phyloP scores from a whole-genome alignment of 2,888 invertebrate species.

The Apotomis turbidana region DNA sequence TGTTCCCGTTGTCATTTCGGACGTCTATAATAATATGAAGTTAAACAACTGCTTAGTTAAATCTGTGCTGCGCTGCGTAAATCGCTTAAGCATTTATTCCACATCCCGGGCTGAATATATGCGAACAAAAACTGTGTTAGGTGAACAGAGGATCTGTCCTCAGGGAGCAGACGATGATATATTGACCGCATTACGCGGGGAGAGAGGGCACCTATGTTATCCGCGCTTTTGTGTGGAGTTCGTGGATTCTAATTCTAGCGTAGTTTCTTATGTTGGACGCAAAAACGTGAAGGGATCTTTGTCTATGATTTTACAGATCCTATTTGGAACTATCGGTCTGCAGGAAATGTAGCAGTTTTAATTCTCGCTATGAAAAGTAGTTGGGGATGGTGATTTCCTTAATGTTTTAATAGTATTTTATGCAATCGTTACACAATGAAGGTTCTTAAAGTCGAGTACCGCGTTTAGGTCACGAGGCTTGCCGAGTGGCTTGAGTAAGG shows the following conservation, averaged over 20 bases:
- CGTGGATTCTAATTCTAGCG: slow-evolving; percentile 37
- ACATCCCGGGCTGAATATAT: slow-evolving; percentile 39
- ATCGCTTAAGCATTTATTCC: slow-evolving; percentile 38
- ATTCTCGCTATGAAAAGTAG: too few relatives aligned
- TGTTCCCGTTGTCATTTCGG: too few relatives aligned
- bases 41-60: too few relatives aligned
- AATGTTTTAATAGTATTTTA: too few relatives aligned
- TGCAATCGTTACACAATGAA: too few relatives aligned
- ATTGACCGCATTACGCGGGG: slow-evolving; percentile 42
- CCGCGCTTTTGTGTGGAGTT: slow-evolving; percentile 38
- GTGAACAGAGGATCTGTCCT: slow-evolving; percentile 39
- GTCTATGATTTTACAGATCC: background rate
- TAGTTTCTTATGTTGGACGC: slow-evolving; percentile 9
- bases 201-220: slow-evolving; percentile 39
- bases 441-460: too few relatives aligned
- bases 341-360: too few relatives aligned
- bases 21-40: too few relatives aligned
- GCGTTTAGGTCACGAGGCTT: too few relatives aligned
- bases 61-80: slow-evolving; percentile 8
- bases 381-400: too few relatives aligned
- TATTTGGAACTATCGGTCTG: too few relatives aligned
- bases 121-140: slow-evolving; percentile 40
- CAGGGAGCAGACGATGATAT: slow-evolving; percentile 41
- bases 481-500: too few relatives aligned
- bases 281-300: slow-evolving; percentile 15